Evolutionary conservation across 2,888 invertebrate species (phyloP), one percentile per base, ranked within the genome.

Genomic region (Salpingus planirostris): DNA sequence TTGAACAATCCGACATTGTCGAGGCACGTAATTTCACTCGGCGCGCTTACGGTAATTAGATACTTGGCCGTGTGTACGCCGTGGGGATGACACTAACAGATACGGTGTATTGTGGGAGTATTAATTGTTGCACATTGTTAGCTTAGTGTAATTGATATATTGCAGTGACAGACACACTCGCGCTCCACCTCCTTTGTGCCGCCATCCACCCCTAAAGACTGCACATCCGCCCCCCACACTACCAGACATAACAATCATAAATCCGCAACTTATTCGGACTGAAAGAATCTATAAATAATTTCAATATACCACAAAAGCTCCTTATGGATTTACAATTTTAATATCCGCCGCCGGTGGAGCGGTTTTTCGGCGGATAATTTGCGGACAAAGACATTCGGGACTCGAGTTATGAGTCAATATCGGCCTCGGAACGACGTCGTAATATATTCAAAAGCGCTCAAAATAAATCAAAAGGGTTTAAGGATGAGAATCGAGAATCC

Each of bases 401-500:
- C n/a, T 22, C 24, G 13, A 37, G 34, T 31, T 38, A 38, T 32
- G 35, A 29, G 38, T 38, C 35, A 35, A 38, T 38, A 32, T 38
- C 35, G 3, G 22, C 13, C 5, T n/a, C 10, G 10, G 21, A 29
- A 38, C 32, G 31, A 35, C 24, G n/a, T n/a, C n/a, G 31, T 32
- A 38, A 38, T 35, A 38, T 31, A 38, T 38, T 38, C 38, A 35
- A 35, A 31, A 29, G 29, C 25, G 11, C 22, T 33, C 21, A 24
- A 35, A 27, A 38, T 38, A 38, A 38, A 38, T 38, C 38, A 38
- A 35, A 35, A 27, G 35, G 35, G 27, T 28, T 38, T 38, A 31
- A 35, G 31, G 10, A n/a, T n/a, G n/a, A n/a, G 40, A 36, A 40
- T 40, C 29, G 40, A 36, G 36, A 30, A 22, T 25, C 36, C 36